Evolutionary conservation across 2,113 vertebrate genomes (phyloP), one percentile per base, ranked within the genome.

Genomic region (Anarhynchus alexandrinus): DNA sequence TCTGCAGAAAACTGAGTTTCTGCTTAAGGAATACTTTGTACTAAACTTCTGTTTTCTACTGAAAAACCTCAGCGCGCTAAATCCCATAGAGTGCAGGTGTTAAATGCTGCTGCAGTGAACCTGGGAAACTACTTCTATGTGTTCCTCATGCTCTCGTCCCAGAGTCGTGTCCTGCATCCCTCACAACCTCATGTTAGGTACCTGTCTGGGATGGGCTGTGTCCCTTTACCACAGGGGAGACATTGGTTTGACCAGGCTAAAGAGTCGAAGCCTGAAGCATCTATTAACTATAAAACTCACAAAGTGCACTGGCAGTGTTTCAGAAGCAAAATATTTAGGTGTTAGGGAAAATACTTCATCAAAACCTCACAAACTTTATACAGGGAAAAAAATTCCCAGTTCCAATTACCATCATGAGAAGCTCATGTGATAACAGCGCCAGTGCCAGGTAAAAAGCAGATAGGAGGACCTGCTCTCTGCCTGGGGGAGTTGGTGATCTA

Each of bases 401-500:
- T 80, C 77, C 58, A 86, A 93, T 89, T 95, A 85, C 19, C 36
- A n/a, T 49, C 30, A 58, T 47, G 52, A 89, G 91, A 94, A 94
- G 70, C 29, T 93, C 51, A 89, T 73, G 58, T 67, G 88, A n/a
- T 88, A 94, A 76, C 43, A 89, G 66, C 34, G 65, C 10, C 7
- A 11, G 54, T 47, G 66, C 40, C 70, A 91, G 83, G 23, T 65
- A 58, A 74, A 87, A 94, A 73, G 45, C 65, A 95, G 66, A 94
- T 42, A 94, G 81, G 43, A 94, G 29, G 67, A 88, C 61, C 62
- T 78, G 74, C 82, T 86, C 25, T 65, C 82, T 95, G 85, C 96
- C 90, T 66, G 64, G 29, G 86, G 93, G 45, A 88, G 42, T 80
- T 47, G 81, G 64, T 90, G 82, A 96, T 95, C 79, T 84, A 92